Base-by-base conservation (phyloP, 2,888 invertebrate species). In the Pterostichus madidus region DNA sequence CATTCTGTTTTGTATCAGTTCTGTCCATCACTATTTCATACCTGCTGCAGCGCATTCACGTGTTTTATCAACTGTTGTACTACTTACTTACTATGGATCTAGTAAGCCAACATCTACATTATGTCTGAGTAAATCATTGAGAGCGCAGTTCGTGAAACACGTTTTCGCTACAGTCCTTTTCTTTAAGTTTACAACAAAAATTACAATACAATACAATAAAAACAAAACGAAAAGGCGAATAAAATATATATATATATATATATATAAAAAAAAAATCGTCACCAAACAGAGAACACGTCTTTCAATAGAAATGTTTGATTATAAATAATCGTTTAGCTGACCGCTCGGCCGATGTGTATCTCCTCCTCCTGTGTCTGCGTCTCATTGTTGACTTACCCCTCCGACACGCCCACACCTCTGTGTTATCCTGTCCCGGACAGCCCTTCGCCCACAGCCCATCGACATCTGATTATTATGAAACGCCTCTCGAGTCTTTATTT, bases 351-450 rank as follows among this genome's bases (percentile, higher is more conserved):
- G 89, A 89, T 87, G 85, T 87, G 75, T 82, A 44, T 75, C 59
- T 82, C 75, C 75, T 89, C 92, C 92, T 94, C 93, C 93, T 93
- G 93, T 95, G 94, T 95, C 94, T 95, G 93, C 94, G 95, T 95
- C 94, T 93, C 94, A 94, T 94, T 94, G 93, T 94, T 93, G 91
- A 92, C 87, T 85, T 87, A 85, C 86, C 84, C 88, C 88, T 86
- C 86, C 87, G 86, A 88, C 88, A 89, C 87, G 85, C 86, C 84
- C 83, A 85, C 76, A 89, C 89, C 90, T 89, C 86, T 89, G 89
- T 90, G 86, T 86, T 87, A 71, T 88, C 89, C 89, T 86, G 85
- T 88, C 86, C 88, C 85, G 83, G 84, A 85, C 84, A 84, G 87
- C 86, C 86, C 86, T 85, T 86, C 86, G 68, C 68, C 68, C 68